Evolutionary conservation across 2,888 invertebrate genomes (phyloP).

Genomic region (Magallana nippona): DNA sequence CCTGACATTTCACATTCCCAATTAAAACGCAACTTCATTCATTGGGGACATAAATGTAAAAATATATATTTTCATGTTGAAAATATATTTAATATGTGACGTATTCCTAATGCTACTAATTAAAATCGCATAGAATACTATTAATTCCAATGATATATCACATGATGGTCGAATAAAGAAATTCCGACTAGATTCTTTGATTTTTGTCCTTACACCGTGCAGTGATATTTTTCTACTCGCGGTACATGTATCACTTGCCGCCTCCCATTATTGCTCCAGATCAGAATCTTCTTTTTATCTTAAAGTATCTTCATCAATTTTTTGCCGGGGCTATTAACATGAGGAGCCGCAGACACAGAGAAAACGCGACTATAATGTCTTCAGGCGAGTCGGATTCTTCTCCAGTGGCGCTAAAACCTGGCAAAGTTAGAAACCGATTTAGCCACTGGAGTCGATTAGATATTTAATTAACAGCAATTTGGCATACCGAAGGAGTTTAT

Average conservation of each 20-base stretch:
- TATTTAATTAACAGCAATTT: conserved; percentile 14
- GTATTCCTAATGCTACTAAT: no score
- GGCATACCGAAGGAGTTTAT: conserved; percentile 19
- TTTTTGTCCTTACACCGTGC: no score
- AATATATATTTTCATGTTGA: no score
- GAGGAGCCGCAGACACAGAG: not conserved
- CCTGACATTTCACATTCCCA: not conserved
- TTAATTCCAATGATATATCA: no score
- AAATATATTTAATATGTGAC: no score
- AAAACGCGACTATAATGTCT: conserved; percentile 18
- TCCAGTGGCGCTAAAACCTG: conserved; percentile 5
- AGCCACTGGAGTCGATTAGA: not conserved
- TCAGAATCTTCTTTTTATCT: not conserved
- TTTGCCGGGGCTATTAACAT: conserved; percentile 19
- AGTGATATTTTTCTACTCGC: not conserved
- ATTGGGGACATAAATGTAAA: not conserved
- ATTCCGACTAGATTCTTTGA: no score
- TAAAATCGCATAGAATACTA: no score
- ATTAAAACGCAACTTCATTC: not conserved
- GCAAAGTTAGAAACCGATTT: not conserved
- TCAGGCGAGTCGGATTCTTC: not conserved
- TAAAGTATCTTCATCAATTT: not conserved
- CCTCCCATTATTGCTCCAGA: not conserved
- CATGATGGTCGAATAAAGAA: no score
- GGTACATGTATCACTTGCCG: not conserved